Evolutionary conservation across 2,113 vertebrate genomes (phyloP).

Genomic region (Dromiciops gliroides): DNA sequence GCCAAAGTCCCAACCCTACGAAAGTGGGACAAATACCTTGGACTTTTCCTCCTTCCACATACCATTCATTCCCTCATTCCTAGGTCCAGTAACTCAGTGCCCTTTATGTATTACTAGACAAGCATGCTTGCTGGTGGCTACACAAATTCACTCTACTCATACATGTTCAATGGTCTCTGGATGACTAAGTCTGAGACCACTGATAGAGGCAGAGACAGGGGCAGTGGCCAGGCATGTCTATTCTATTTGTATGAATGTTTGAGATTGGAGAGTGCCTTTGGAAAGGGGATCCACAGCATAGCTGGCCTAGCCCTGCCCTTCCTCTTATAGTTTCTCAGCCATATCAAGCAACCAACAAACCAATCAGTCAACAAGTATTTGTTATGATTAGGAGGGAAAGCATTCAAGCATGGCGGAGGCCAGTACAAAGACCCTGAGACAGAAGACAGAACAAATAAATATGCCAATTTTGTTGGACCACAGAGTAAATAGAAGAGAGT

Average conservation of each 20-base stretch:
- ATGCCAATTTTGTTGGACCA: not conserved
- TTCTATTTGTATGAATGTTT: not conserved
- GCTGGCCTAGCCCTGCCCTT: not conserved
- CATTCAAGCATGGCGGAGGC: not conserved
- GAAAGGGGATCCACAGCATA: not conserved
- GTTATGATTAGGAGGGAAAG: not conserved
- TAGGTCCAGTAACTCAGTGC: not conserved
- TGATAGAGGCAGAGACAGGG: no score
- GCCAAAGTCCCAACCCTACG: not conserved
- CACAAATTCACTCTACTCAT: not conserved
- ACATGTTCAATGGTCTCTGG: not conserved
- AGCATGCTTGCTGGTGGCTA: not conserved
- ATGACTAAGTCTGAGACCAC: not conserved
- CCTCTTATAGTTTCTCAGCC: not conserved
- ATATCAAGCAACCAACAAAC: not conserved
- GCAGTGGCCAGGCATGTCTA: not conserved
- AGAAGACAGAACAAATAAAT: not conserved
- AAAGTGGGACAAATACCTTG: not conserved
- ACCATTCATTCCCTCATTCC: not conserved
- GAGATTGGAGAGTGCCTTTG: not conserved
- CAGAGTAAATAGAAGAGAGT: not conserved
- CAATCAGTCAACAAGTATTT: not conserved
- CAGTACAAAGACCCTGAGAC: not conserved
- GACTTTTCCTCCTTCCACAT: not conserved
- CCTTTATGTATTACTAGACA: not conserved